phyloP scores from a whole-genome alignment of 2,113 vertebrate genomes.

The Larimichthys crocea region DNA sequence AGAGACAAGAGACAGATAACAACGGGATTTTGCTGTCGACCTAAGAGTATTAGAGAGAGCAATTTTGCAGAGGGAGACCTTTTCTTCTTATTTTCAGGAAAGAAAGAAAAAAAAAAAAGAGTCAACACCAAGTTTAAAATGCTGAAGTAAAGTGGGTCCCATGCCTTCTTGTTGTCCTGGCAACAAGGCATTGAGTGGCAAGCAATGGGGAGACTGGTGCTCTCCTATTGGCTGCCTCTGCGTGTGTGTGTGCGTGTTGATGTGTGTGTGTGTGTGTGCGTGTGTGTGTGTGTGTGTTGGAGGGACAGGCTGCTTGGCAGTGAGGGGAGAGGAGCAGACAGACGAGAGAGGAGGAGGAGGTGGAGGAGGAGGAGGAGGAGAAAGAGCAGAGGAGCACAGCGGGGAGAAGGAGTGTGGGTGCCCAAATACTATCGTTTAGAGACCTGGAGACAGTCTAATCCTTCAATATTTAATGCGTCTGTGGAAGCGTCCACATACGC shows the following conservation, averaged over 20 bases:
- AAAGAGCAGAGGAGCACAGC: constrained; percentile 56
- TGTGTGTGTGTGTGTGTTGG: constrained; percentile 59
- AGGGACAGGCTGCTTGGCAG: constrained; percentile 79
- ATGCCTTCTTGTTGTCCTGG: constrained; percentile 86
- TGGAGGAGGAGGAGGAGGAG: constrained; percentile 53
- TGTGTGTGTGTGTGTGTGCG: constrained; percentile 46
- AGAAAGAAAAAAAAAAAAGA: constrained; percentile 54
- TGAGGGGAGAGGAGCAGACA: constrained; percentile 78
- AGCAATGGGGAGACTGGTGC: constrained; percentile 85
- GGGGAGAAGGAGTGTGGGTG: constrained; percentile 69
- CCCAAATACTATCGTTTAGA: constrained; percentile 71
- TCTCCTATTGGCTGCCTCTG: constrained; percentile 81
- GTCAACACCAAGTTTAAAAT: constrained; percentile 84
- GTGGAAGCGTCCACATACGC: constrained; percentile 41
- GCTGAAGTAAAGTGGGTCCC: constrained; percentile 84
- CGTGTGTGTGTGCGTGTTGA: constrained; percentile 1
- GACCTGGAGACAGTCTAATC: constrained; percentile 66
- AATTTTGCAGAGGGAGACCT: constrained; percentile 57
- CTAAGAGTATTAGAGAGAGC: constrained; percentile 39
- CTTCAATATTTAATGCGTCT: constrained; percentile 73
- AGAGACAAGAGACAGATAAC: constrained; percentile 11
- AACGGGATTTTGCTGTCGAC: constrained; percentile 19
- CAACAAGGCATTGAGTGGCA: constrained; percentile 87
- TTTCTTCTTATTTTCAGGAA: constrained; percentile 70
- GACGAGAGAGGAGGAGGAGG: constrained; percentile 69